A percentile compares a stretch with the other conserved stretches of the same genome.
phyloP scores from a whole-genome alignment of 2,113 vertebrate genomes.

The Sceloporus tristichus region DNA sequence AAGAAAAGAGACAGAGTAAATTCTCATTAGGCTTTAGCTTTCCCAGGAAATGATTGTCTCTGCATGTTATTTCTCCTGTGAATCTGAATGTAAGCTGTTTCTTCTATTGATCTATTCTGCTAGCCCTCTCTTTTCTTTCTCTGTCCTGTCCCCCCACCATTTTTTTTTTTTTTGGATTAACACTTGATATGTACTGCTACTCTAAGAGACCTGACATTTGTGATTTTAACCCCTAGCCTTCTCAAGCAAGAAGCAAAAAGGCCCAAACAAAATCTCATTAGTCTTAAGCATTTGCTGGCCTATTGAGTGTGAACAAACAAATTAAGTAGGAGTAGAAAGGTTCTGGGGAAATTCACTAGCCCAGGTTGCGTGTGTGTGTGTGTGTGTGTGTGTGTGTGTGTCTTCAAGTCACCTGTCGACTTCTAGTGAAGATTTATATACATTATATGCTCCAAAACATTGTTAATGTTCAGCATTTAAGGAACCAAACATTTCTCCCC shows the following conservation, averaged over 20 bases:
- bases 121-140: slow-evolving; percentile 65
- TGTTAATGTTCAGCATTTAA: accelerated
- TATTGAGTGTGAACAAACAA: slow-evolving; percentile 39
- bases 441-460: no score
- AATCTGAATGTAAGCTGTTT: slow-evolving; percentile 82
- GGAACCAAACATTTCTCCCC: neutral
- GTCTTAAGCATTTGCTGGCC: slow-evolving; percentile 23
- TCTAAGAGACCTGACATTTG: slow-evolving; percentile 71
- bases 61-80: slow-evolving; percentile 79
- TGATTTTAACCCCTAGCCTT: slow-evolving; percentile 74
- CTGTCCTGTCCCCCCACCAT: slow-evolving; percentile 43
- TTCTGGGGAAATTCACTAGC: neutral
- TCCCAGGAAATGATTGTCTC: slow-evolving; percentile 87
- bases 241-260: neutral
- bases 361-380: neutral
- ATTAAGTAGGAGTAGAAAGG: neutral
- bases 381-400: neutral
- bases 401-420: no score
- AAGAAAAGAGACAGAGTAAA: slow-evolving; percentile 83
- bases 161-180: slow-evolving; percentile 67
- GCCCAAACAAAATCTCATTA: slow-evolving; percentile 28
- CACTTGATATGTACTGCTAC: slow-evolving; percentile 67
- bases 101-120: slow-evolving; percentile 79
- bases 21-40: slow-evolving; percentile 85
- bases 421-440: no score